Base-by-base conservation (phyloP, 2,888 invertebrate genomes). In the Lymantria monacha region DNA sequence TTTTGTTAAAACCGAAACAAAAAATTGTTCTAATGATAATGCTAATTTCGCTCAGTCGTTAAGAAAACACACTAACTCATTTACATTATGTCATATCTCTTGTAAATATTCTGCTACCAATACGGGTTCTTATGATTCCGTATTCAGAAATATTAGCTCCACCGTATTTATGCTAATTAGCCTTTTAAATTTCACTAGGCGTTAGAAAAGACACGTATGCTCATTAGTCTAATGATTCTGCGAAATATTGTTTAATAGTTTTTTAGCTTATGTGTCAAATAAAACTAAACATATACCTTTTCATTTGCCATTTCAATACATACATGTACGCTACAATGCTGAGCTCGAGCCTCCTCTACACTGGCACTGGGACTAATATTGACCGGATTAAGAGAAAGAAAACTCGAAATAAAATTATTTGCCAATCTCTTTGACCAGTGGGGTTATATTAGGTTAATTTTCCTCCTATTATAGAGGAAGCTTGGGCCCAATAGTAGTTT, bases 61-160 rank as follows among this genome's bases (percentile, higher is more conserved):
- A 77, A 79, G 79, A 81, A 83, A 85, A 81, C 75, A 69, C 74
- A 79, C 68, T 65, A 69, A 44, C 81, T 87, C 73, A 87, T 90
- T 88, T 81, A 76, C 87, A 89, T 90, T 76, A 76, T 85, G 85
- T 85, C 82, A 81, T 82, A 82, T 73, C 70, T 75, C 75, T 81
- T 79, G 80, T 78, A 74, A 81, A 72, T 74, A 74, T 80, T 83
- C 74, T 74, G 89, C 88, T 89, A 88, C 89, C 69, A 71, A 74
- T 76, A 75, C 75, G 64, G 69, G 70, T 75, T 76, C 64, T 66
- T 66, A 51, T 61, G 59, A 62, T 55, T 67, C 57, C 57, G 68
- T 74, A 71, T 76, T 72, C 74, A 71, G 60, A 69, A 67, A 70
- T 71, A 67, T 69, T 65, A 61, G 54, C 55, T 60, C 36, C 50